Evolutionary conservation across 2,888 invertebrate genomes (phyloP).

Genomic region (Euproctis similis): DNA sequence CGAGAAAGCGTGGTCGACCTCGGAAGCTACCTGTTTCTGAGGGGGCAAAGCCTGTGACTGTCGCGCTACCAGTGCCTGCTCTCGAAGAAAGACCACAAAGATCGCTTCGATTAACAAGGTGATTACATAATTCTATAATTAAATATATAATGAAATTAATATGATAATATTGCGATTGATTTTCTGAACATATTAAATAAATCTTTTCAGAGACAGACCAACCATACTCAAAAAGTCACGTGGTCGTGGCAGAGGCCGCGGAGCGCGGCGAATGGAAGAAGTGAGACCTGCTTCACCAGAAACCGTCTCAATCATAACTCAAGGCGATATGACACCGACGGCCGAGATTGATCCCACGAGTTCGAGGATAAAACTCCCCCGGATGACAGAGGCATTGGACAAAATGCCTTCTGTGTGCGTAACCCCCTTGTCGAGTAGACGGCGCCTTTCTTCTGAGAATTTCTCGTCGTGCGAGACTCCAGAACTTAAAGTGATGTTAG

Average conservation of each 20-base stretch:
- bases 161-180: background rate
- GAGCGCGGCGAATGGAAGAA: conserved; percentile 29
- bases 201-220: conserved; percentile 54
- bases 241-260: conserved; percentile 55
- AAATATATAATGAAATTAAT: too few species aligned
- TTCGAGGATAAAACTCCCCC: conserved; percentile 62
- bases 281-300: conserved; percentile 17
- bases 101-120: conserved; percentile 64
- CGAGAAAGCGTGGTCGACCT: conserved; percentile 66
- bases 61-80: conserved; percentile 49
- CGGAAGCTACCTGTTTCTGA: conserved; percentile 60
- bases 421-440: conserved; percentile 52
- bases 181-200: too few species aligned
- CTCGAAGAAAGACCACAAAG: conserved; percentile 67
- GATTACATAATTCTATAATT: too few species aligned
- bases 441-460: conserved; percentile 36
- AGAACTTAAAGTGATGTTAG: conserved; percentile 34
- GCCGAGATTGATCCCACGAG: conserved; percentile 58
- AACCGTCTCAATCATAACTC: conserved; percentile 17
- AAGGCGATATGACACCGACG: conserved; percentile 5
- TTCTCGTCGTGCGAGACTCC: conserved; percentile 30
- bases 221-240: conserved; percentile 51
- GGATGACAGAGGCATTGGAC: conserved; percentile 65
- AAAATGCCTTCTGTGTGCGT: conserved; percentile 50
- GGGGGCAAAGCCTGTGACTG: conserved; percentile 36